Evolutionary conservation across 2,888 invertebrate species (phyloP).

Genomic region (Noctua pronuba): DNA sequence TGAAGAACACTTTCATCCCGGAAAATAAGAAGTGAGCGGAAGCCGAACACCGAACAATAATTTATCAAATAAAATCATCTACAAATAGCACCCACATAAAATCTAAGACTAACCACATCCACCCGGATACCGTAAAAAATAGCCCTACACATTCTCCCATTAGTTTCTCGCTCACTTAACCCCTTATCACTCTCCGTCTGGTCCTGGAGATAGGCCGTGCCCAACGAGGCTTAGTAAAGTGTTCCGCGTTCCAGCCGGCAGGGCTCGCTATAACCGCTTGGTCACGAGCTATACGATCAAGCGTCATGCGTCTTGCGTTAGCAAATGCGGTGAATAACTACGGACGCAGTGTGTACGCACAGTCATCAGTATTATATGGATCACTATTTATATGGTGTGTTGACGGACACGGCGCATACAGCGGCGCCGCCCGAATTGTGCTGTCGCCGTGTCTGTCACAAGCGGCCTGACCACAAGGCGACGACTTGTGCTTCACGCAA

Average conservation of each 20-base stretch:
- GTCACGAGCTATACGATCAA: not conserved
- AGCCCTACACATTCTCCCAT: slow-evolving; percentile 26
- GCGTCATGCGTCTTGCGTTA: not conserved
- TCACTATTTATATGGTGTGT: not conserved
- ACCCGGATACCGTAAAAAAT: slow-evolving; percentile 26
- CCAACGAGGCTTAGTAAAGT: slow-evolving; percentile 61
- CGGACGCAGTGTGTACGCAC: not conserved
- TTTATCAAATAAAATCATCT: slow-evolving; percentile 3
- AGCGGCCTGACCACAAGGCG: not conserved
- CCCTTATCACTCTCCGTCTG: slow-evolving; percentile 54
- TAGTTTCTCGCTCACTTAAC: slow-evolving; percentile 52
- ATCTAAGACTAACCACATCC: slow-evolving; percentile 16
- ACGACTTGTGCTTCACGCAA: not conserved
- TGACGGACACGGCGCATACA: not conserved
- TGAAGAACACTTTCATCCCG: too few species aligned
- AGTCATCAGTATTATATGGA: too few species aligned
- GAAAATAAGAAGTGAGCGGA: not conserved
- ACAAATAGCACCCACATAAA: slow-evolving; percentile 5
- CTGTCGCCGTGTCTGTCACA: not conserved
- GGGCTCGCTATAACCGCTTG: slow-evolving; percentile 8
- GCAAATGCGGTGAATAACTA: too few species aligned
- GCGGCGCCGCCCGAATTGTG: not conserved
- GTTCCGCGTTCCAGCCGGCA: slow-evolving; percentile 47
- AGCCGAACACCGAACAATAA: not conserved
- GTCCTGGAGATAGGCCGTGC: slow-evolving; percentile 48